Base-by-base conservation (phyloP, 2,797 vertebrate genomes). In the Cephalopachus bancanus region DNA sequence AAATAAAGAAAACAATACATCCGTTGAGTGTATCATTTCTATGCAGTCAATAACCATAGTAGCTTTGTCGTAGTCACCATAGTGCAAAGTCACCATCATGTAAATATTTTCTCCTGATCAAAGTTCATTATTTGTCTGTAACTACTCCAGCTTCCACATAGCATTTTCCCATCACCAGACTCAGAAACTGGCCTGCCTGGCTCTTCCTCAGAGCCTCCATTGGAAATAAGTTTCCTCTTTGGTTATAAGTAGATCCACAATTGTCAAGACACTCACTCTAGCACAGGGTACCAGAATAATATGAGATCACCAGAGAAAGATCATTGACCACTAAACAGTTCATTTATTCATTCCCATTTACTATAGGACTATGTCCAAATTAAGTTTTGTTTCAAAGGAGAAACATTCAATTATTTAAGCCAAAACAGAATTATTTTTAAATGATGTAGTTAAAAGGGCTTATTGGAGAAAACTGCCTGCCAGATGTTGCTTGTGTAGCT, bases 401-500 rank as follows among this genome's bases (percentile, higher is more conserved):
- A 65, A 86, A 1, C 16, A 62, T 67, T 49, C 7, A 6, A 28
- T 69, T 51, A 20, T n/a, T 74, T 71, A 81, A 59, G 71, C 30
- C 72, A 79, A 83, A 78, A 53, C 24, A 83, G 33, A 97, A 55
- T 60, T 85, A 37, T 26, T 65, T 93, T 92, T 37, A 76, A 89
- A 81, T 60, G 55, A 12, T 71, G 0, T 69, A 28, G 16, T 51
- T 72, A 71, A n/a, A 37, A 71, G 72, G 22, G 71, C 65, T 62
- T 15, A 53, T 84, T 59, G 10, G 67, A 81, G 14, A 44, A 81
- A 88, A 87, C 16, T 19, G 8, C 59, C 44, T 72, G 22, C 9
- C 30, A 55, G 9, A 76, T 71, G 12, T 71, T 84, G 88, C 57
- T 51, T 7, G 1, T 60, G 37, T 49, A 55, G 12, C 33, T 33